Conservation (phyloP, 2,797 vertebrate species). For the Hybognathus amarus region DNA sequence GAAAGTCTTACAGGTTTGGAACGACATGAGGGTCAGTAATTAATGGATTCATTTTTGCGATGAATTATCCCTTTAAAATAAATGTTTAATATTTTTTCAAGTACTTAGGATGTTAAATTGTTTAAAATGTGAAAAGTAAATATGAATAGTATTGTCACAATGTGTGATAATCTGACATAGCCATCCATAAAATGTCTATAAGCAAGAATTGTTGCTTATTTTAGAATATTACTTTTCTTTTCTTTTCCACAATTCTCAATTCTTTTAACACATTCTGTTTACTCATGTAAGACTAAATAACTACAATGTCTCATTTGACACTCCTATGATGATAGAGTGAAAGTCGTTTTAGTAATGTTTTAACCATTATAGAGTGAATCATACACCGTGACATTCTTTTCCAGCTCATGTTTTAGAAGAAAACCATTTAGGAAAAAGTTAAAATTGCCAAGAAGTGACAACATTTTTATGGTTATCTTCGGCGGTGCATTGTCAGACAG, state of each 20-base stretch:
- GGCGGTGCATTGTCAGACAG: slow-evolving; percentile 57
- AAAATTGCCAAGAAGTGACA: slow-evolving; percentile 67
- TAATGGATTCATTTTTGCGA: no score
- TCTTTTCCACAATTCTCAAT: neutral
- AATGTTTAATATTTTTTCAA: no score
- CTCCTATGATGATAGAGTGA: neutral
- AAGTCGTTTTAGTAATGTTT: neutral
- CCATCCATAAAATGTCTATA: neutral
- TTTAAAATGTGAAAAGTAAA: no score
- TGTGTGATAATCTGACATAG: neutral
- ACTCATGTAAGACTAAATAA: neutral
- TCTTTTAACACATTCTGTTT: neutral
- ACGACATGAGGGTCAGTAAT: no score
- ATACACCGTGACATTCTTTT: neutral
- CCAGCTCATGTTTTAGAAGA: slow-evolving; percentile 61
- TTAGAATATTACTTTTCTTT: neutral
- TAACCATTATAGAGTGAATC: neutral
- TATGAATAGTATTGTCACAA: neutral
- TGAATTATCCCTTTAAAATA: no score
- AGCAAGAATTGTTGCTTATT: neutral
- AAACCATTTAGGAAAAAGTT: slow-evolving; percentile 61
- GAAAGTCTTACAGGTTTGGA: no score
- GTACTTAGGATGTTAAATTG: no score
- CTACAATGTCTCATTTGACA: neutral
- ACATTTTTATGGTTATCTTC: slow-evolving; percentile 58